phyloP scores from a whole-genome alignment of 64 coral and sea anemone genomes.

The Orbicella faveolata region DNA sequence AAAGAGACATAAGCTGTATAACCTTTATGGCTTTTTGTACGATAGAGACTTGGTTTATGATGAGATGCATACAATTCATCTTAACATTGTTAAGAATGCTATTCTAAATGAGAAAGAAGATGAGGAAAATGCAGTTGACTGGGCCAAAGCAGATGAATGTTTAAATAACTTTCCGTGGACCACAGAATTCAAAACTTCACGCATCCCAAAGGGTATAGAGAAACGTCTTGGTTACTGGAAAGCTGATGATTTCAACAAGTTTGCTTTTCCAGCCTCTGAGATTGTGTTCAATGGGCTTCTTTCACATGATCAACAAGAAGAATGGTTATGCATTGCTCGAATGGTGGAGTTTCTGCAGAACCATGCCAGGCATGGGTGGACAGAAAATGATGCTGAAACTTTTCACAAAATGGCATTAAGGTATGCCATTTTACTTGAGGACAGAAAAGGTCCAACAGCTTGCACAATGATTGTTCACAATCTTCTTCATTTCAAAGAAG shows the following conservation, averaged over 20 bases:
- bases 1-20: constrained; percentile 33
- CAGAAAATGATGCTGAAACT: constrained; percentile 49
- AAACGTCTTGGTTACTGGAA: too few species aligned
- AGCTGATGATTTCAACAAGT: constrained; percentile 54
- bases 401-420: constrained; percentile 65
- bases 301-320: constrained; percentile 14
- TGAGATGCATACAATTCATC: constrained; percentile 55
- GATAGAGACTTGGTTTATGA: constrained; percentile 31
- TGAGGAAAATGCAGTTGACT: constrained; percentile 32
- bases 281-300: constrained; percentile 43
- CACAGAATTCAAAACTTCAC: not conserved
- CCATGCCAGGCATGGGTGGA: constrained; percentile 74
- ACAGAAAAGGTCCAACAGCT: constrained; percentile 36
- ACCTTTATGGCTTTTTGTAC: constrained; percentile 49
- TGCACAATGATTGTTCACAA: constrained; percentile 51
- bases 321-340: constrained; percentile 31
- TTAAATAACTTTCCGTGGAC: constrained; percentile 45
- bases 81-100: constrained; percentile 49
- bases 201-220: too few species aligned
- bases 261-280: constrained; percentile 56
- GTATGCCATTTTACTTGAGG: constrained; percentile 67
- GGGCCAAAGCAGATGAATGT: constrained; percentile 19
- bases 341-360: constrained; percentile 56
- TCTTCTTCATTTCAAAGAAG: constrained; percentile 47
- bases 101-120: constrained; percentile 26